These are phyloP conservation scores for Lepus townsendii DNA, from an alignment of 2,797 vertebrate species.

Conservation along the genomic window DNA sequence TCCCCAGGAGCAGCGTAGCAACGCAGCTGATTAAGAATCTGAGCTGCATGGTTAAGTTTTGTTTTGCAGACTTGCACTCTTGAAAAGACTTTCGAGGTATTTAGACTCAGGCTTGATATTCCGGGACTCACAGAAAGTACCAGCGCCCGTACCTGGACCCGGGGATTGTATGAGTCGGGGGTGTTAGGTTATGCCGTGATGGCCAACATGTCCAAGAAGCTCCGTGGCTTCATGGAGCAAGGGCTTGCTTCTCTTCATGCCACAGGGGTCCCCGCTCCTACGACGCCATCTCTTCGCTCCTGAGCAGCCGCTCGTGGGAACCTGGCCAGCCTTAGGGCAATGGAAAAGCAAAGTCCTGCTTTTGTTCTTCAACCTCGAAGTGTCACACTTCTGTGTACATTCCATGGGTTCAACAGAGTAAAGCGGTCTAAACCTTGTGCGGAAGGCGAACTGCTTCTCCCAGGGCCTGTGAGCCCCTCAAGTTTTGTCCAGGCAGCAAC, in stretches of 20 bases:
- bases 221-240: neutral
- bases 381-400: neutral
- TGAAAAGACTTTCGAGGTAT: neutral
- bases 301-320: neutral
- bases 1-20: neutral
- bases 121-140: neutral
- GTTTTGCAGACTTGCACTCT: slow-evolving; percentile 11
- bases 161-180: neutral
- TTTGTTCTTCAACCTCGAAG: neutral
- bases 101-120: neutral
- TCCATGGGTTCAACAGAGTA: neutral
- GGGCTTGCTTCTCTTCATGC: neutral
- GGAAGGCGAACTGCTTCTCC: neutral
- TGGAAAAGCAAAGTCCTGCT: neutral
- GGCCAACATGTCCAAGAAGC: neutral
- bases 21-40: neutral
- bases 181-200: neutral
- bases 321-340: neutral
- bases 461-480: neutral
- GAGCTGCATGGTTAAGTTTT: slow-evolving; percentile 14
- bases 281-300: neutral
- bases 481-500: neutral
- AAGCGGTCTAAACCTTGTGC: neutral
- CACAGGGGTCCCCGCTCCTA: neutral
- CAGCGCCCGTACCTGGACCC: neutral